phyloP scores from a whole-genome alignment of 1,140 invertebrate species.

The Diachasma alloeum region DNA sequence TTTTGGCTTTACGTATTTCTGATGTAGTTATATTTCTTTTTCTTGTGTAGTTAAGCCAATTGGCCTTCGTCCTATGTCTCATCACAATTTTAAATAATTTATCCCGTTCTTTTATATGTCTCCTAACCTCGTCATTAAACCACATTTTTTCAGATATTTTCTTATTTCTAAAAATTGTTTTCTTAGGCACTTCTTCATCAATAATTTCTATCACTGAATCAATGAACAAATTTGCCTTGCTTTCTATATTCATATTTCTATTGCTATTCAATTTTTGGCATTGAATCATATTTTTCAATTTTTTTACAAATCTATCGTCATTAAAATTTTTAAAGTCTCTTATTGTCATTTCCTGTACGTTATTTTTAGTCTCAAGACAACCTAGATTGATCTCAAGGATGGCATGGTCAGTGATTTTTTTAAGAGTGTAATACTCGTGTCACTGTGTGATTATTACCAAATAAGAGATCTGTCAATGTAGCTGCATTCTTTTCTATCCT shows the following conservation, averaged over 20 bases:
- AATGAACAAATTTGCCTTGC: not conserved
- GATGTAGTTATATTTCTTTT: conserved; percentile 8
- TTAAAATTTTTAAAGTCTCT: no score
- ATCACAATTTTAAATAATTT: not conserved
- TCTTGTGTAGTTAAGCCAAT: not conserved
- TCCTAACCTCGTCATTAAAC: conserved; percentile 14
- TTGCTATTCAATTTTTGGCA: not conserved
- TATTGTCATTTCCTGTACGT: no score
- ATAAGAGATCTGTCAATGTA: not conserved
- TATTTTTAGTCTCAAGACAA: no score
- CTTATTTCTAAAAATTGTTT: not conserved
- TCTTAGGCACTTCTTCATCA: not conserved
- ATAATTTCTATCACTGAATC: not conserved
- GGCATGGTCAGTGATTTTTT: conserved; percentile 22
- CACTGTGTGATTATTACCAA: not conserved
- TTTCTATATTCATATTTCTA: not conserved
- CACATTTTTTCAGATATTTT: conserved; percentile 16
- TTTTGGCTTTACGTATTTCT: conserved; percentile 3
- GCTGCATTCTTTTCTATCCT: not conserved
- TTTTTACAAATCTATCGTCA: no score
- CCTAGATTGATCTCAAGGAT: not conserved
- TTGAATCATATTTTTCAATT: no score
- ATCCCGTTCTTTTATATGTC: not conserved
- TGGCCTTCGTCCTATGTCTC: not conserved
- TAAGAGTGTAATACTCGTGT: not conserved